A percentile compares a stretch with the other conserved stretches of the same genome.
Evolutionary conservation across 2,888 invertebrate genomes (phyloP).

Genomic region (Agrypnus murinus): DNA sequence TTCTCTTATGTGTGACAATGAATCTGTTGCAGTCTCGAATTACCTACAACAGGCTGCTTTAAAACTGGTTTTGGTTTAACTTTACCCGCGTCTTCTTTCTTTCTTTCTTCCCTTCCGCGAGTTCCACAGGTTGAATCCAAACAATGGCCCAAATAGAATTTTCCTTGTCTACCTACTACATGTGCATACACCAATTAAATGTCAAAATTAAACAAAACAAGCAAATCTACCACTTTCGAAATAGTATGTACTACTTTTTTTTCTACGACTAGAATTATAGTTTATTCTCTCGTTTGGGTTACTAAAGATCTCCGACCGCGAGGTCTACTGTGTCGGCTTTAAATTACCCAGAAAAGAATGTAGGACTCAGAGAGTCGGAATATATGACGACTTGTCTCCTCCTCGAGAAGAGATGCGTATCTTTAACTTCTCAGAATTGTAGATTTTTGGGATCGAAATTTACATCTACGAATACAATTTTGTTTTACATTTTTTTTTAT

Average conservation of each 20-base stretch:
- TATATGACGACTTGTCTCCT: constrained; percentile 64
- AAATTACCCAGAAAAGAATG: constrained; percentile 66
- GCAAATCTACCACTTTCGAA: no score
- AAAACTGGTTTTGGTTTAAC: constrained; percentile 53
- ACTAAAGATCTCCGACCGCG: constrained; percentile 59
- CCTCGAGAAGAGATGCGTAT: constrained; percentile 68
- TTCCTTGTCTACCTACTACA: constrained; percentile 22
- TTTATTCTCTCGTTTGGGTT: constrained; percentile 40
- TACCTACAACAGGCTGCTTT: constrained; percentile 49
- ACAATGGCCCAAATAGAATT: constrained; percentile 42
- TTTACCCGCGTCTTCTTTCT: no score
- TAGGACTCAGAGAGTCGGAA: constrained; percentile 64
- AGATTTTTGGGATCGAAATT: constrained; percentile 65
- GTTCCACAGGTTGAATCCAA: constrained; percentile 50
- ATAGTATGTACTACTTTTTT: no score
- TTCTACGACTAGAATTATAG: no score
- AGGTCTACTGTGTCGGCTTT: constrained; percentile 59
- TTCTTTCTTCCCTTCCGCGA: constrained; percentile 37
- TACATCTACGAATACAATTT: constrained; percentile 64
- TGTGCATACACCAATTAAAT: no score
- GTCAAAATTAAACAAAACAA: no score
- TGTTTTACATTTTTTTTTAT: constrained; percentile 51
- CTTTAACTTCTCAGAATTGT: constrained; percentile 68
- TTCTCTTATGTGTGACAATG: constrained; percentile 53
- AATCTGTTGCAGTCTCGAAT: constrained; percentile 51